Base-by-base conservation (phyloP, 1,140 invertebrate genomes). In the Sipha flava region DNA sequence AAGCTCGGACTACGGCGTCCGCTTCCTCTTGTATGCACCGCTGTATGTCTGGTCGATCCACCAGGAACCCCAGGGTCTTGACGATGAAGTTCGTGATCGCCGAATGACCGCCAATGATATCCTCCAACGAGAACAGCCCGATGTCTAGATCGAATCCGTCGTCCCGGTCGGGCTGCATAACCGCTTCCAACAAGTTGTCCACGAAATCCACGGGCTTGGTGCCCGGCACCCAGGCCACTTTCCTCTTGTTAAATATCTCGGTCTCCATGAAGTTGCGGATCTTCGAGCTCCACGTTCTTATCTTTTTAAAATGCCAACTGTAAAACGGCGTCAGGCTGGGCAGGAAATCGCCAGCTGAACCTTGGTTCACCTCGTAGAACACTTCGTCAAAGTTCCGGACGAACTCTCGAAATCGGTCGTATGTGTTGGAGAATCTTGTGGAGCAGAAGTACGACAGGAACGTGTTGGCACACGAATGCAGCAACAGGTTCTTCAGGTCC, bases 321-420 rank as follows among this genome's bases (percentile, higher is more conserved):
- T 93, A 93, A 52, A 94, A 88, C 0, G 92, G 92, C 77, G 90
- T 87, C 1, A 96, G 83, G 88, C 92, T 93, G 0, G 95, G 94
- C n/a, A 97, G 84, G 84, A 96, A 95, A 83, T 97, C 95, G 0
- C 94, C 89, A 0, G 92, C 90, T 84, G 94, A 95, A 0, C 94
- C 94, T 84, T 94, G 92, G 84, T 96, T 95, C 62, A 96, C 93
- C 84, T 96, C 94, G 88, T 90, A 94, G 86, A 97, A 97, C 3
- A 97, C 92, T 73, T 91, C 89, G 83, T 96, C 94, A 83, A 95
- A 96, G 81, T 90, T 90, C 26, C 87, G 83, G 0, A 94, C 89
- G 80, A 93, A 88, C 75, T 89, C 87, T 12, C 85, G 83, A 85
- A 94, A 95, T 3, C 88, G 88, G 0, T 81, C 14, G 82, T 96